Evolutionary conservation across 2,797 vertebrate species (phyloP).

Genomic region (Adrianichthys oophorus): DNA sequence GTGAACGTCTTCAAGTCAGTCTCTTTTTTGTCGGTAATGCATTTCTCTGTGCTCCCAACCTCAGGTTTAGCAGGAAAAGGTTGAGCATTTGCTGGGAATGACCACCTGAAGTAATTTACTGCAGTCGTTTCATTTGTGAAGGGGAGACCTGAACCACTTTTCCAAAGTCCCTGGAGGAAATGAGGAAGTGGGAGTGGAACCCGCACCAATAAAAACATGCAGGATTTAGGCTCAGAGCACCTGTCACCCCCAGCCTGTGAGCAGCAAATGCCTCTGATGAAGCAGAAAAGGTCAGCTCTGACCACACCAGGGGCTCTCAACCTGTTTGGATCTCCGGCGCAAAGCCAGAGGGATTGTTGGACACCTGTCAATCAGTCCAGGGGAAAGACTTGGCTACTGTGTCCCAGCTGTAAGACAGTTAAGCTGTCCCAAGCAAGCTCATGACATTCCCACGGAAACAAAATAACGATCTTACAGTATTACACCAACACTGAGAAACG

Average conservation of each 20-base stretch:
- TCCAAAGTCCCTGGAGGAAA: conserved; percentile 50
- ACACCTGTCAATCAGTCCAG: conserved; percentile 78
- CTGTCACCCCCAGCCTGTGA: conserved; percentile 69
- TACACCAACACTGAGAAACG: conserved; percentile 56
- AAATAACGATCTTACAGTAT: conserved; percentile 72
- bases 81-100: conserved; percentile 48
- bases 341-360: conserved; percentile 76
- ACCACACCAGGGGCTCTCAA: conserved; percentile 45
- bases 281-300: conserved; percentile 57
- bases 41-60: conserved; percentile 44
- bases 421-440: conserved; percentile 53
- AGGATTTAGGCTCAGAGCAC: conserved; percentile 70
- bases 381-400: conserved; percentile 62
- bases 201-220: conserved; percentile 54
- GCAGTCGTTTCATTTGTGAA: conserved; percentile 62
- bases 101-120: conserved; percentile 65
- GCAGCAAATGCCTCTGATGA: conserved; percentile 69
- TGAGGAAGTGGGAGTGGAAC: conserved; percentile 27
- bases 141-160: conserved; percentile 44
- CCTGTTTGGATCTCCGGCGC: conserved; percentile 72
- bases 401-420: conserved; percentile 52
- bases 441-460: conserved; percentile 73
- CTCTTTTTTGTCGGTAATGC: conserved; percentile 41
- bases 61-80: conserved; percentile 22
- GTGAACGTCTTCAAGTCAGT: conserved; percentile 15